Percentiles rank a stretch among this genome's conserved stretches.
These are phyloP conservation scores for Cyprinodon tularosa DNA, from an alignment of 2,113 vertebrate species.

Conservation along the genomic window DNA sequence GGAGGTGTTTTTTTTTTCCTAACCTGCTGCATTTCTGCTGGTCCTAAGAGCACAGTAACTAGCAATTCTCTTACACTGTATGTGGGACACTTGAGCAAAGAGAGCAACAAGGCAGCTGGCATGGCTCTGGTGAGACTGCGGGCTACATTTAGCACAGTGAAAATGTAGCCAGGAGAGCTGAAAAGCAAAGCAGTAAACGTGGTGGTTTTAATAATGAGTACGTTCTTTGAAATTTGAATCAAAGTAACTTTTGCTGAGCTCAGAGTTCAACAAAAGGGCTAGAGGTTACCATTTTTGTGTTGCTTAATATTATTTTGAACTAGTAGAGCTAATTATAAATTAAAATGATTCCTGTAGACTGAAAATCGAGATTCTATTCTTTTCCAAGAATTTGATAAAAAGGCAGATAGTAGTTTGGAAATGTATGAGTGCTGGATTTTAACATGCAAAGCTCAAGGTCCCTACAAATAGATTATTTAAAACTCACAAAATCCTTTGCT, in stretches of 20 bases:
- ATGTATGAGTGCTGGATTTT: not conserved
- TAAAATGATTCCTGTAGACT: not conserved
- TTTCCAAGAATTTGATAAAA: not conserved
- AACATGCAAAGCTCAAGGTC: constrained; percentile 1
- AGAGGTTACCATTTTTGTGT: constrained; percentile 12
- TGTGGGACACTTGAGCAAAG: constrained; percentile 74
- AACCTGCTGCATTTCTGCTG: constrained; percentile 69
- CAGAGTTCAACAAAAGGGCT: constrained; percentile 5
- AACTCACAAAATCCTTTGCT: not conserved
- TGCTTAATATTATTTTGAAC: constrained; percentile 22
- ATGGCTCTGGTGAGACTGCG: constrained; percentile 53
- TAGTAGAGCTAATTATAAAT: constrained; percentile 5
- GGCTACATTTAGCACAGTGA: constrained; percentile 39
- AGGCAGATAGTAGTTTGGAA: not conserved
- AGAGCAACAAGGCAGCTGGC: constrained; percentile 64
- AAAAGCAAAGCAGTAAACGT: constrained; percentile 61
- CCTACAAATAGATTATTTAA: not conserved
- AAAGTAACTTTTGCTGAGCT: constrained; percentile 6
- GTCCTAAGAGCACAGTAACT: constrained; percentile 66
- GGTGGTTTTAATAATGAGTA: constrained; percentile 58
- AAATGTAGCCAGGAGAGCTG: constrained; percentile 49
- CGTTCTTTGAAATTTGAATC: constrained; percentile 38
- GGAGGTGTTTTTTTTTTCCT: constrained; percentile 68
- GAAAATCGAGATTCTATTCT: not conserved
- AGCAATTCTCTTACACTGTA: constrained; percentile 68